phyloP scores from a whole-genome alignment of 2,797 vertebrate species.

The Dallia pectoralis region DNA sequence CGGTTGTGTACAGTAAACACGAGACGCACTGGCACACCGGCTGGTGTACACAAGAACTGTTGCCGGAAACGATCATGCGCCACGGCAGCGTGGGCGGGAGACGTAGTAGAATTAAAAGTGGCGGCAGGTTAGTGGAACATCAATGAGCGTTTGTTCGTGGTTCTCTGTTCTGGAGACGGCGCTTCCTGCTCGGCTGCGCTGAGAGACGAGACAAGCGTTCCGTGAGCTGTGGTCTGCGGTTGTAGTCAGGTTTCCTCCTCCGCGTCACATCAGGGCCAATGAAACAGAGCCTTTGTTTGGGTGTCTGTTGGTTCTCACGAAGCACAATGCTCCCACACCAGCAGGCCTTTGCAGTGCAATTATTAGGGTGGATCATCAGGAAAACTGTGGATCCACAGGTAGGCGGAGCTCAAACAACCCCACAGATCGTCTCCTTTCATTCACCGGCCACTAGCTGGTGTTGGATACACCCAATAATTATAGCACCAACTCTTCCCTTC shows the following conservation, averaged over 20 bases:
- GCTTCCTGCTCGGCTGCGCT: not conserved
- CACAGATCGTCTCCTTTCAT: not conserved
- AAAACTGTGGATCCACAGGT: not conserved
- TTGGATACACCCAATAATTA: not conserved
- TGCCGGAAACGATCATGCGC: not conserved
- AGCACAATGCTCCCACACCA: constrained; percentile 3
- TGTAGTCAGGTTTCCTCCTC: constrained; percentile 23
- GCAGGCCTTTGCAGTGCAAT: not conserved
- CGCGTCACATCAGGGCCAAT: constrained; percentile 9
- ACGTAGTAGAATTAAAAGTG: not conserved
- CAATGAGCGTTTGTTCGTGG: constrained; percentile 3
- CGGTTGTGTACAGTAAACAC: constrained; percentile 11
- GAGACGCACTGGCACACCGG: not conserved
- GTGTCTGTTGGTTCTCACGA: constrained; percentile 18
- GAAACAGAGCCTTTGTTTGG: constrained; percentile 26
- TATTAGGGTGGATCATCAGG: not conserved
- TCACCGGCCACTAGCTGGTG: not conserved
- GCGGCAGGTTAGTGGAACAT: not conserved
- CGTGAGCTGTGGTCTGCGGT: constrained; percentile 21
- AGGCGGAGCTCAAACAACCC: not conserved
- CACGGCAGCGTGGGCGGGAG: not conserved
- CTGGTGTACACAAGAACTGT: not conserved
- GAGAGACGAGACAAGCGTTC: not conserved
- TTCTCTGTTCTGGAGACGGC: not conserved
- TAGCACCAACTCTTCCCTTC: not conserved